Base-by-base conservation (phyloP, 2,113 vertebrate species). In the Apus apus region DNA sequence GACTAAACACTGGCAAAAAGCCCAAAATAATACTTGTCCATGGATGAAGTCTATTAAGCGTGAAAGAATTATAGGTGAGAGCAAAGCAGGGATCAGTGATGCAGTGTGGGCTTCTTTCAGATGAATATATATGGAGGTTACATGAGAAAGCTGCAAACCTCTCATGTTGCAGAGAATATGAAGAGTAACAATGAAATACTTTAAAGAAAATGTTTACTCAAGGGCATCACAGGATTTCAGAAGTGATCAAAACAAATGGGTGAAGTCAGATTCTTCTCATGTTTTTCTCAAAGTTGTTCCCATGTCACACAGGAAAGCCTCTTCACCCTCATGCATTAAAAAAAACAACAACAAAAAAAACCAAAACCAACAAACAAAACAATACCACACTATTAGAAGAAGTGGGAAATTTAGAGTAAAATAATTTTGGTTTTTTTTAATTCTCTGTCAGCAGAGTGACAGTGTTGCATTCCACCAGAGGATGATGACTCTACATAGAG, bases 1-100 rank as follows among this genome's bases (percentile, higher is more conserved):
- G 50, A 74, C 57, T 77, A 87, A 94, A 91, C 64, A 56, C 2
- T 94, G 89, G 89, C 94, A 93, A 95, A 95, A 96, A 85, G 85
- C 87, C 90, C 88, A 90, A 95, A 94, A 85, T 54, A 79, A 89
- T 91, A 70, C 43, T 85, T 83, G 57, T 64, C 56, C 67, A 48
- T 56, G 82, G 79, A 90, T 79, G 51, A 96, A 97, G 91, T 64
- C 67, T 95, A 93, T 86, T 94, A 94, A 93, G 29, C 1, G 0
- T 83, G 56, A 77, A 94, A 96, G 78, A 90, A 90, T 90, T 88
- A 91, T 29, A 88, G 67, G 56, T 73, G 40, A 91, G 74, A 95
- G 60, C 34, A 65, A 87, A 76, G 22, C 50, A 89, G 95, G 20
- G 46, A 83, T 74, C 78, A 73, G 7, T 62, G 67, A 51, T 91